Base-by-base conservation (phyloP, 1,140 invertebrate species). In the Melipona quadrifasciata region DNA sequence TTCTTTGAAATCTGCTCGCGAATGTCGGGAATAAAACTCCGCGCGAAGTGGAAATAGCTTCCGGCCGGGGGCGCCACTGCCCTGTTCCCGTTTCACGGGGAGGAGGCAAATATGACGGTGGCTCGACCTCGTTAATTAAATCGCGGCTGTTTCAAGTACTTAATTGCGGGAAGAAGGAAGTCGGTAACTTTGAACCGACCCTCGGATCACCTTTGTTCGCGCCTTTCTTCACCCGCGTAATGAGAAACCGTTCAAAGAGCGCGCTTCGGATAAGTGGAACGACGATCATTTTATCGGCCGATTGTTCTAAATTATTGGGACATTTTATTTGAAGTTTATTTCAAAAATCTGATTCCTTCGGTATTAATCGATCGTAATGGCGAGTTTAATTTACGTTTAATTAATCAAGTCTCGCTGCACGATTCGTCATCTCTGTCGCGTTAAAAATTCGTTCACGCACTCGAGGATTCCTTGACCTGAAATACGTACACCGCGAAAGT, bases 151-250 rank as follows among this genome's bases (percentile, higher is more conserved):
- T 57, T 39, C 68, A 57, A 24, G 58, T 67, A 80, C 74, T 84
- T 84, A 84, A 84, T 84, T 58, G 83, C 76, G 68, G 61, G 21
- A 57, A 65, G 70, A 73, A 84, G 76, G 39, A 80, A 84, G 77
- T 68, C 57, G 47, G 31, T 65, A 80, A 84, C 78, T 67, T 74
- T 47, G 83, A 80, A 84, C 79, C 75, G 82, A 19, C 57, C 39
- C 39, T 78, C 34, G 34, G 47, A 76, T 71, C 65, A 61, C 81
- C 65, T 78, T 83, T 68, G 55, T 57, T 34, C 71, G 14, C 17
- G 27, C 64, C 27, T 31, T 65, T 27, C 61, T 67, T 34, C n/a
- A 51, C 34, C 64, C 57, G n/a, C 39, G 16, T 79, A 79, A 84
- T 79, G 82, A 84, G 68, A 84, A 79, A 31, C 70, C 31, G 75